phyloP scores from a whole-genome alignment of 2,113 vertebrate species.

The Cathartes aura region DNA sequence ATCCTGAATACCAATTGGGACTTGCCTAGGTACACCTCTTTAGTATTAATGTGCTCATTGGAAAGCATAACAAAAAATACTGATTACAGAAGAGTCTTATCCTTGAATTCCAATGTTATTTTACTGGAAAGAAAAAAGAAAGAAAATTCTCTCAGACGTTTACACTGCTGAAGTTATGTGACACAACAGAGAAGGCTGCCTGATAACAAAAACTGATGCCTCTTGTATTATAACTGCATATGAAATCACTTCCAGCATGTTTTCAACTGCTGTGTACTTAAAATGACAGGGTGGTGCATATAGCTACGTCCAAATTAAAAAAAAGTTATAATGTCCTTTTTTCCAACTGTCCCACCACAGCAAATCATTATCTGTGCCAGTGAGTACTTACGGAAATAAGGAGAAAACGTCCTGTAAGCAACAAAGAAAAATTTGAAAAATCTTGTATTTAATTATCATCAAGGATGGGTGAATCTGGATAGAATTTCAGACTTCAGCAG shows the following conservation, averaged over 20 bases:
- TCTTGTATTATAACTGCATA: accelerated
- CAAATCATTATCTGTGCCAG: neutral
- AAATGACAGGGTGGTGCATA: neutral
- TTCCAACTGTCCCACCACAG: neutral
- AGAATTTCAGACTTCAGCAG: neutral
- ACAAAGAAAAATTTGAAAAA: neutral
- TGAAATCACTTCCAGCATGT: neutral
- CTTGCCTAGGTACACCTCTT: neutral
- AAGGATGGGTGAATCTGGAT: neutral
- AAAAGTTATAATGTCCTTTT: neutral
- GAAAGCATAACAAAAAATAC: neutral
- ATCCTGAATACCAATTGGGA: neutral
- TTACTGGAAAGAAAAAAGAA: neutral
- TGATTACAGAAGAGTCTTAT: neutral
- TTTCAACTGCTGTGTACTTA: neutral
- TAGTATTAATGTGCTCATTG: neutral
- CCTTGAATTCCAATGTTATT: neutral
- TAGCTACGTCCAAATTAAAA: neutral
- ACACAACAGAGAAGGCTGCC: neutral
- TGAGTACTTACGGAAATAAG: neutral
- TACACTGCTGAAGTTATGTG: neutral
- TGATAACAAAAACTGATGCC: neutral
- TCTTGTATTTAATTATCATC: neutral
- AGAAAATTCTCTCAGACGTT: neutral
- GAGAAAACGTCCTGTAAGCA: neutral